Conservation (phyloP, 2,113 vertebrate species). For the Leptosomus discolor region DNA sequence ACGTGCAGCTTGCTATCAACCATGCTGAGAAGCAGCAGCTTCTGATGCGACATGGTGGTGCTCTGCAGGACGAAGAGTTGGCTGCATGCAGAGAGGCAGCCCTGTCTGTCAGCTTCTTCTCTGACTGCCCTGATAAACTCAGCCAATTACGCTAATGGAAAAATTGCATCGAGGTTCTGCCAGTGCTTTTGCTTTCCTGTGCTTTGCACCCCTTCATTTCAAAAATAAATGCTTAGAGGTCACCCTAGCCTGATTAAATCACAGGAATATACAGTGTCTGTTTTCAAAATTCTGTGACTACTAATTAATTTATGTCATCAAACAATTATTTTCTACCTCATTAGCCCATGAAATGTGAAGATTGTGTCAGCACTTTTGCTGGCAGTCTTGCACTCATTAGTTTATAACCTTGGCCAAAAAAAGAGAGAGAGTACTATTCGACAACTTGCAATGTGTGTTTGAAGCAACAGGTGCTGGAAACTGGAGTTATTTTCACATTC, state of each 20-base stretch:
- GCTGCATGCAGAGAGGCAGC: background rate
- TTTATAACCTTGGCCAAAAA: slow-evolving; percentile 45
- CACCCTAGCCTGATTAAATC: slow-evolving; percentile 31
- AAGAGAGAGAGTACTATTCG: background rate
- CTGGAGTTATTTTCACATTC: background rate
- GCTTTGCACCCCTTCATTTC: background rate
- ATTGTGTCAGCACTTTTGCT: slow-evolving; percentile 48
- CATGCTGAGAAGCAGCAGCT: background rate
- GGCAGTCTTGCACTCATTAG: background rate
- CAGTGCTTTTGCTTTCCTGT: background rate
- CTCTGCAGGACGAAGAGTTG: background rate
- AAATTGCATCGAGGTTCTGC: background rate
- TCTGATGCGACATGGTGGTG: fast-evolving
- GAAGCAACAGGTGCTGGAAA: slow-evolving; percentile 19
- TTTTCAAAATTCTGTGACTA: slow-evolving; percentile 35
- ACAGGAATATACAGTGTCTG: slow-evolving; percentile 10
- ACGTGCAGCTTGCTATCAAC: background rate
- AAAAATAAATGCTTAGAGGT: slow-evolving; percentile 29
- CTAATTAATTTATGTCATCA: slow-evolving; percentile 64
- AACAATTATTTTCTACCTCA: slow-evolving; percentile 66
- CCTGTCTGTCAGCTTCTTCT: background rate
- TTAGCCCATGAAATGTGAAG: slow-evolving; percentile 42
- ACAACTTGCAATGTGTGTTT: background rate
- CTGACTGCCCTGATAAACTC: background rate
- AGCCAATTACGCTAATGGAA: slow-evolving; percentile 27